phyloP scores from a whole-genome alignment of 2,797 vertebrate species.

The Smutsia gigantea region DNA sequence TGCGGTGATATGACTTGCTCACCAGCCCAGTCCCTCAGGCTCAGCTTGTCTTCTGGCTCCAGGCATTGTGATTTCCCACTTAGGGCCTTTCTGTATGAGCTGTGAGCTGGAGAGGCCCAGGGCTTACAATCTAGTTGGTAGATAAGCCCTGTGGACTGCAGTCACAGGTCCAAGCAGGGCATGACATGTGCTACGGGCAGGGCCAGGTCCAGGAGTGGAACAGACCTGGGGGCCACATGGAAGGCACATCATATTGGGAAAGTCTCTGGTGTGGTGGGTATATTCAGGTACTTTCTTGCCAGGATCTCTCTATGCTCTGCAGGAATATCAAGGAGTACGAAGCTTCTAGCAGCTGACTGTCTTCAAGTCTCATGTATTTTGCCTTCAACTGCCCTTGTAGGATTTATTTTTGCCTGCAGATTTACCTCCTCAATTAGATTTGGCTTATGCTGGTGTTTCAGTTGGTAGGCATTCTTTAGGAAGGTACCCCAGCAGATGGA shows the following conservation, averaged over 20 bases:
- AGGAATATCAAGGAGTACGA: background rate
- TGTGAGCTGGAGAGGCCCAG: background rate
- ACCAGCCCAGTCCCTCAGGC: background rate
- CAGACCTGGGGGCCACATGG: accelerated
- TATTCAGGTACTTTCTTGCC: background rate
- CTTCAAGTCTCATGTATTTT: background rate
- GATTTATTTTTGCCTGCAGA: constrained; percentile 57
- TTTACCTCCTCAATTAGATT: constrained; percentile 64
- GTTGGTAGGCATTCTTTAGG: constrained; percentile 48
- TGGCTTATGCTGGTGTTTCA: constrained; percentile 59
- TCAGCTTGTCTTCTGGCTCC: background rate
- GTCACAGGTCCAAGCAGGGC: background rate
- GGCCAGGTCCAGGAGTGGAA: background rate
- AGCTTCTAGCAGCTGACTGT: background rate
- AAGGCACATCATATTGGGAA: background rate
- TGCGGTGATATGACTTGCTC: background rate
- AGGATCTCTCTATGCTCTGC: background rate
- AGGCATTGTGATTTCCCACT: background rate
- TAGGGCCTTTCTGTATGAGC: background rate
- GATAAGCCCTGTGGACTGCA: background rate
- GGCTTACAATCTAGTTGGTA: background rate
- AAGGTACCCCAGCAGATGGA: constrained; percentile 50
- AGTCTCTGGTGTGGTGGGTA: background rate
- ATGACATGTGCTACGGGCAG: accelerated
- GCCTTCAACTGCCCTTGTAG: background rate